Evolutionary conservation across 2,113 vertebrate genomes (phyloP), one percentile per base, ranked within the genome.

Genomic region (Spilogale gracilis): DNA sequence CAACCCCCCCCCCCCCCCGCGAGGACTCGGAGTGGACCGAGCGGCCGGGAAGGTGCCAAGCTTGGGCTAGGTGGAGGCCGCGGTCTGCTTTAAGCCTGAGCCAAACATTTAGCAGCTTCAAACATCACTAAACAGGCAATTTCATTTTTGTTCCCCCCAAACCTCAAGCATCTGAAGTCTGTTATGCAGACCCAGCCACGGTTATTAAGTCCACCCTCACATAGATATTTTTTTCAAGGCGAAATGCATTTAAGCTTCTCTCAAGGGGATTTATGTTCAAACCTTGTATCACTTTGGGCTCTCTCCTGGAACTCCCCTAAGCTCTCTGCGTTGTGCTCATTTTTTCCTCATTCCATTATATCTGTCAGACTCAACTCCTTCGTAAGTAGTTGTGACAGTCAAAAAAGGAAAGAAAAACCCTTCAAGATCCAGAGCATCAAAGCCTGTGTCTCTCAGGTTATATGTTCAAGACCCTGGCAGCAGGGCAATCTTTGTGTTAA

Each of bases 341-440:
- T 92, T 96, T 91, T 84, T 6, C 82, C 95, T 95, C 94, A 52
- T 88, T 76, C 54, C 63, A 92, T 74, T 48, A 56, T 96, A 90
- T 97, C 92, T 91, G 91, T 95, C 96, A 98, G 84, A 93, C 54
- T 94, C 93, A 89, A 17, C 84, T 89, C 90, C 32, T 10, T 32
- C 83, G 8, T 81, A 96, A 96, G 91, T 12, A 79, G 48, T 8
- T 97, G 86, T 98, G 96, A 97, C 97, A 97, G 98, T 97, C 84
- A 97, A 67, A 65, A 84, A 86, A 82, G 18, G 65, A 63, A 79
- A 18, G 27, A 30, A 84, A 98, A 88, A 21, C 61, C 88, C 95
- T 96, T 93, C 65, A 56, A 63, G 80, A 95, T 94, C 48, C 67
- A 23, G 13, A 84, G 67, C 97, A 96, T 89, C 74, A 60, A 96